A percentile compares a stretch with the other conserved stretches of the same genome.
Conservation (phyloP, 2,888 invertebrate species). For the Siphlonurus alternatus region DNA sequence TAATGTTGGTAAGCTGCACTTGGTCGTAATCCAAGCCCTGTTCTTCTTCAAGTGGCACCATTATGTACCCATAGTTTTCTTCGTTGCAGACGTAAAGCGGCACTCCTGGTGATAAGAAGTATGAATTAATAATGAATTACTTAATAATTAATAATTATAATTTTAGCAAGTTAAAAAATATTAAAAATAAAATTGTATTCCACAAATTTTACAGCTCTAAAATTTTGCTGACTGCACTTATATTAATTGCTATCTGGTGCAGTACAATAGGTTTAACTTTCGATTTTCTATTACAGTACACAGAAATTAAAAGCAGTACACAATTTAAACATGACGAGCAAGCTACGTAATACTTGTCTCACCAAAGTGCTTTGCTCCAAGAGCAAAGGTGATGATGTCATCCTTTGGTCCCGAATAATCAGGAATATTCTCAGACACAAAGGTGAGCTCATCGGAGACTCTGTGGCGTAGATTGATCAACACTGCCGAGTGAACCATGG, state of each 20-base stretch:
- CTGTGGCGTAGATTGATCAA: constrained; percentile 50
- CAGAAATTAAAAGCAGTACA: no score
- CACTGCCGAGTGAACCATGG: constrained; percentile 83
- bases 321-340: no score
- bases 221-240: no score
- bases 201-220: no score
- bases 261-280: no score
- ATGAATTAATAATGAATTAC: no score
- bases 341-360: no score
- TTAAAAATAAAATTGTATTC: no score
- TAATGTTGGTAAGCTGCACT: constrained; percentile 56
- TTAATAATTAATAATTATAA: no score
- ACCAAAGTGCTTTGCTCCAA: constrained; percentile 55
- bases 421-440: constrained; percentile 40
- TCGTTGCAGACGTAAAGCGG: constrained; percentile 67
- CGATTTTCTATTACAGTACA: no score
- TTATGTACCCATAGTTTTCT: constrained; percentile 60
- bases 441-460: constrained; percentile 50
- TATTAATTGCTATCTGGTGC: no score
- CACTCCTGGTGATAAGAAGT: constrained; percentile 37
- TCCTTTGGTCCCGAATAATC: constrained; percentile 65
- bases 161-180: no score
- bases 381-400: constrained; percentile 85
- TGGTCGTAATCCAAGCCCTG: constrained; percentile 45
- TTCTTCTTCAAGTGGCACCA: constrained; percentile 58